phyloP scores from a whole-genome alignment of 1,140 invertebrate species.

The Magallana gigas region DNA sequence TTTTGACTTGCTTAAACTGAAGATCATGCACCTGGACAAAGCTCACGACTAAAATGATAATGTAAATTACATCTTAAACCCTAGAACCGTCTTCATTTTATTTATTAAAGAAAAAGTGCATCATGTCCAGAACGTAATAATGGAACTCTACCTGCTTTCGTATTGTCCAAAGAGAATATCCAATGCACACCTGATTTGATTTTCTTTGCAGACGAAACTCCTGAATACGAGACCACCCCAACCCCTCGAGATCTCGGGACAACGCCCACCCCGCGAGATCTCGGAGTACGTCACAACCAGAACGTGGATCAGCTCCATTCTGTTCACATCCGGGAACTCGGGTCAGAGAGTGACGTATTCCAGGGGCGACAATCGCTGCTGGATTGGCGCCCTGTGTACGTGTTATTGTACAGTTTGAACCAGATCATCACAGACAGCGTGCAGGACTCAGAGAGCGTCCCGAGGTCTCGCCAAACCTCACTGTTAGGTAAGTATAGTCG shows the following conservation, averaged over 20 bases:
- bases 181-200: neutral
- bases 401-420: neutral
- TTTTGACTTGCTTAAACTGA: no score
- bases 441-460: neutral
- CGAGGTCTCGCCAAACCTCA: neutral
- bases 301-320: conserved; percentile 1
- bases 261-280: neutral
- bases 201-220: neutral
- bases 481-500: neutral
- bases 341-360: neutral
- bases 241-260: neutral
- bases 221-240: neutral
- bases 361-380: neutral
- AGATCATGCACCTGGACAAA: no score
- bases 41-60: no score
- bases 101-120: no score
- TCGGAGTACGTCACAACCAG: neutral
- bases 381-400: neutral
- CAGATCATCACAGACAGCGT: neutral
- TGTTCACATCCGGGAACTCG: neutral
- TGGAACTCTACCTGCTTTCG: no score
- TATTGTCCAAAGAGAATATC: neutral
- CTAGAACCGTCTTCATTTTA: no score
- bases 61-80: no score
- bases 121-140: no score